These are phyloP conservation scores for Montipora capitata DNA, from an alignment of 92 coral and sea anemone genomes.

Conservation along the genomic window DNA sequence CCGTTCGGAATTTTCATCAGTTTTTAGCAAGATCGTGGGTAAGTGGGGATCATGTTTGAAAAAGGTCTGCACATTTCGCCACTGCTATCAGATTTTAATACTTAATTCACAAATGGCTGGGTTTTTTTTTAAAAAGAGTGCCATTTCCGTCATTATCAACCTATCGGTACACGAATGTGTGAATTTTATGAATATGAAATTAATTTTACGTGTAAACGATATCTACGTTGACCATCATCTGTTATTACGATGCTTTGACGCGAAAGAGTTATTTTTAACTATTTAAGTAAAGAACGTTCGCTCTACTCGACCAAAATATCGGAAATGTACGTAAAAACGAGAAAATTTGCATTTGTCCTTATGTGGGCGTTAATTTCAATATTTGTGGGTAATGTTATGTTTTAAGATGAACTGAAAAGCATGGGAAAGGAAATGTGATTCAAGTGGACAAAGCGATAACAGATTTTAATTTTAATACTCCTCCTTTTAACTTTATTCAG, in stretches of 20 bases:
- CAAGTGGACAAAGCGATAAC: background rate
- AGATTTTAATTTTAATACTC: background rate
- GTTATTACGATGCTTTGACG: background rate
- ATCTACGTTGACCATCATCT: no score
- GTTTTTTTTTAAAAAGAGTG: no score
- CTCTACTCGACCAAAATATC: background rate
- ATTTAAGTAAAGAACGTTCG: background rate
- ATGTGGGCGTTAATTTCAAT: conserved; percentile 4
- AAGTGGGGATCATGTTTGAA: no score
- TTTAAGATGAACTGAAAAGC: background rate
- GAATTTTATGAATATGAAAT: no score
- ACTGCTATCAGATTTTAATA: no score
- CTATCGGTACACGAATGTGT: no score
- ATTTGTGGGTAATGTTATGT: background rate
- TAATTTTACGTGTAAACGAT: no score
- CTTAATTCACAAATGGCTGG: no score
- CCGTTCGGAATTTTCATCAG: no score
- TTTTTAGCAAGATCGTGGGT: no score
- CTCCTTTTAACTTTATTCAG: background rate
- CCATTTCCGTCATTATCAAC: no score
- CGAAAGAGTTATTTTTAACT: background rate
- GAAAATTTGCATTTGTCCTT: background rate
- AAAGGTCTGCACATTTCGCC: no score
- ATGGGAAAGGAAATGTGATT: background rate
- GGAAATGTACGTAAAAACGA: background rate